These are phyloP conservation scores for Anisognathus igniventris DNA, from an alignment of 2,797 vertebrate genomes.

Conservation along the genomic window DNA sequence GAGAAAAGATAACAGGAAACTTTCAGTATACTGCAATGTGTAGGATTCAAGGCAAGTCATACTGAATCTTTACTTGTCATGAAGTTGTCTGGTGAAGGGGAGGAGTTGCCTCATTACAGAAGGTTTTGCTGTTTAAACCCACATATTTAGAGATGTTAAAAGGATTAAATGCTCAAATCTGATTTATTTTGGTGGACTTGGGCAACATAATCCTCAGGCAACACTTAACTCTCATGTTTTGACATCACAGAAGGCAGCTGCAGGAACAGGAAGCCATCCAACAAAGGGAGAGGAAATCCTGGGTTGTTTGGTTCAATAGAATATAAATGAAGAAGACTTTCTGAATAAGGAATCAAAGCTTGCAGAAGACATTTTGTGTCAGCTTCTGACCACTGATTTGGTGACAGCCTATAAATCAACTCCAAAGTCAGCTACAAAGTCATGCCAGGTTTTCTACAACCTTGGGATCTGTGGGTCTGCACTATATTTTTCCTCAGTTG, in stretches of 20 bases:
- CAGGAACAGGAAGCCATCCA: conserved; percentile 31
- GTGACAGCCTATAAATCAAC: conserved; percentile 30
- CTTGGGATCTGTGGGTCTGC: background rate
- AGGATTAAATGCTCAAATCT: background rate
- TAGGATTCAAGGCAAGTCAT: background rate
- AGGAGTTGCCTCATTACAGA: background rate
- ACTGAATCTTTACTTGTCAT: background rate
- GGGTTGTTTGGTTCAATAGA: conserved; percentile 25
- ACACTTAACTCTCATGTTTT: background rate
- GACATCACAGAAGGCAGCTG: conserved; percentile 45
- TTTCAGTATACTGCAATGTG: background rate
- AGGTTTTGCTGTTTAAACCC: background rate
- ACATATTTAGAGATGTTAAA: background rate
- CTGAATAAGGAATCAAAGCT: conserved; percentile 36
- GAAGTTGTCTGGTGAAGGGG: background rate
- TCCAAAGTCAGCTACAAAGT: background rate
- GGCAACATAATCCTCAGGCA: background rate
- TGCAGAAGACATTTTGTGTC: conserved; percentile 39
- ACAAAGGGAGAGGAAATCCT: conserved; percentile 56
- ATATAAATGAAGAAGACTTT: conserved; percentile 53
- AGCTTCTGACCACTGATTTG: background rate
- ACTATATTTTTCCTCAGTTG: background rate
- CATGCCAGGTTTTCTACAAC: background rate
- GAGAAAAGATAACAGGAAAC: background rate
- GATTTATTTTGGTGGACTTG: conserved; percentile 14